Percentiles rank a stretch among this genome's conserved stretches.
Conservation (phyloP, 2,888 invertebrate genomes). For the Malacosoma neustria region DNA sequence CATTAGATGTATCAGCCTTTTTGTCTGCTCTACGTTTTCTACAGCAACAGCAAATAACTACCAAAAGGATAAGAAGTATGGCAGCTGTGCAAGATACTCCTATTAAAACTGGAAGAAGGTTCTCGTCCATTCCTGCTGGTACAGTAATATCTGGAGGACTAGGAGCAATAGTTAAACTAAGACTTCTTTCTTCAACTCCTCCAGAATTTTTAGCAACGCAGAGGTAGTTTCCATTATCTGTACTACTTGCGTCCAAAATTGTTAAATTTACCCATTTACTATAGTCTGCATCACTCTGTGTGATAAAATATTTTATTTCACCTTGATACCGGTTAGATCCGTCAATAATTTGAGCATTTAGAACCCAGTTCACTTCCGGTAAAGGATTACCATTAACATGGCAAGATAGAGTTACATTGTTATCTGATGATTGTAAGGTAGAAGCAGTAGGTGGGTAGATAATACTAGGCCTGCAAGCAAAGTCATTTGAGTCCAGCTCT, state of each 20-base stretch:
- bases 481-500: conserved; percentile 80
- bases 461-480: conserved; percentile 88
- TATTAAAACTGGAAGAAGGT: conserved; percentile 70
- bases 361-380: conserved; percentile 84
- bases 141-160: conserved; percentile 52
- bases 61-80: conserved; percentile 64
- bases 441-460: conserved; percentile 76
- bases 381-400: conserved; percentile 83
- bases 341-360: conserved; percentile 78
- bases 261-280: conserved; percentile 81
- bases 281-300: conserved; percentile 43
- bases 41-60: conserved; percentile 74
- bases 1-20: conserved; percentile 74
- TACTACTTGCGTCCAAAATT: conserved; percentile 74
- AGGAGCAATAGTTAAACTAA: conserved; percentile 75
- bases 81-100: conserved; percentile 62
- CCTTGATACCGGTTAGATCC: conserved; percentile 64
- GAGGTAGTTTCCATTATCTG: conserved; percentile 83
- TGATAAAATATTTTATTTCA: conserved; percentile 61
- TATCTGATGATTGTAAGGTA: conserved; percentile 76
- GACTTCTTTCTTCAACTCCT: conserved; percentile 84
- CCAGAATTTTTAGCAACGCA: conserved; percentile 90
- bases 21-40: conserved; percentile 69
- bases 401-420: conserved; percentile 83
- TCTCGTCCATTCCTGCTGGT: conserved; percentile 72